phyloP scores from a whole-genome alignment of 2,797 vertebrate genomes.

The Ctenochaetus hawaiiensis region DNA sequence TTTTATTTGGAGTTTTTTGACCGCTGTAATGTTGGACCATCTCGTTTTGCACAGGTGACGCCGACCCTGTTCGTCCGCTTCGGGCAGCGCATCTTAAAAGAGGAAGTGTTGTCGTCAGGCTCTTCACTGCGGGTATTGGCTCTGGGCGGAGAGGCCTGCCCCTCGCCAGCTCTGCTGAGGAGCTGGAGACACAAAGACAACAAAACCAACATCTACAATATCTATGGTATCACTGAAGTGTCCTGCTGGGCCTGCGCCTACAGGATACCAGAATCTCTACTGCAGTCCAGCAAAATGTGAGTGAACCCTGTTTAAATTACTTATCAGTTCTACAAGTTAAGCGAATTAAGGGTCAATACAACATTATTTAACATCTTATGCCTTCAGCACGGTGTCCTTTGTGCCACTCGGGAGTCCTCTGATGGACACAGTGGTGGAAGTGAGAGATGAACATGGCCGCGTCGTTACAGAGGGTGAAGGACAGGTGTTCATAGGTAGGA shows the following conservation, averaged over 20 bases:
- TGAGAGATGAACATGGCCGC: slow-evolving; percentile 85
- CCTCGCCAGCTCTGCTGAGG: slow-evolving; percentile 82
- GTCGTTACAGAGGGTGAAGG: slow-evolving; percentile 91
- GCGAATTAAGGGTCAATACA: too few relatives aligned
- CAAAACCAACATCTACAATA: slow-evolving; percentile 91
- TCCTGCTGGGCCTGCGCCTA: slow-evolving; percentile 96
- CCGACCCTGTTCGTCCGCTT: slow-evolving; percentile 93
- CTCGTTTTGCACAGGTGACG: slow-evolving; percentile 86
- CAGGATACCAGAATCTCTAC: slow-evolving; percentile 84
- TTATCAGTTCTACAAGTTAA: background rate
- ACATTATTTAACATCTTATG: background rate
- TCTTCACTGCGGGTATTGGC: slow-evolving; percentile 92
- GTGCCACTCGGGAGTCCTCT: slow-evolving; percentile 90
- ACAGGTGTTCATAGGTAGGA: slow-evolving; percentile 93
- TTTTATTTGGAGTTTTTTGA: background rate
- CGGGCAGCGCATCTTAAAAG: slow-evolving; percentile 83
- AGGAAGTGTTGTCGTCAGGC: slow-evolving; percentile 84
- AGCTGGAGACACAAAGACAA: slow-evolving; percentile 92
- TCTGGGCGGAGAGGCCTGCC: slow-evolving; percentile 94
- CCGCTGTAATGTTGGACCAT: background rate
- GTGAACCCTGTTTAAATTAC: slow-evolving; percentile 8
- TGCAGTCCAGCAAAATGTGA: slow-evolving; percentile 62
- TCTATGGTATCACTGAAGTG: slow-evolving; percentile 97
- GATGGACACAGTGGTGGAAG: slow-evolving; percentile 90
- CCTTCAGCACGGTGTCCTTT: slow-evolving; percentile 74